Conservation (phyloP, 2,797 vertebrate genomes). For the Labroides dimidiatus region DNA sequence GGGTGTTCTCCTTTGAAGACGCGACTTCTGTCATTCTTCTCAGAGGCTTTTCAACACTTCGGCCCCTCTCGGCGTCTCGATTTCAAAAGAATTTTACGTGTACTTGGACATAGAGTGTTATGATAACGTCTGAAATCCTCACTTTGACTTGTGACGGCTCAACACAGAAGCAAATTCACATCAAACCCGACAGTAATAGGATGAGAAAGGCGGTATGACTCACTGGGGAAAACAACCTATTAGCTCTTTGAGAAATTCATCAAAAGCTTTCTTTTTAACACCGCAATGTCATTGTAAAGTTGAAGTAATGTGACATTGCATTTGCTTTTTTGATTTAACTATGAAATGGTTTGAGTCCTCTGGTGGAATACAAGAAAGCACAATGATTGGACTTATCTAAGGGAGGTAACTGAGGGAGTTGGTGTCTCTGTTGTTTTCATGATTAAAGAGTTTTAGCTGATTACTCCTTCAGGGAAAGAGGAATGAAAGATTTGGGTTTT, state of each 20-base stretch:
- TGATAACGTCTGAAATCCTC: constrained; percentile 49
- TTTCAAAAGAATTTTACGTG: constrained; percentile 33
- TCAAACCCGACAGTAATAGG: constrained; percentile 51
- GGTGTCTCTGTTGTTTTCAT: constrained; percentile 43
- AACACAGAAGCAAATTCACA: constrained; percentile 39
- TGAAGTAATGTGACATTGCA: constrained; percentile 60
- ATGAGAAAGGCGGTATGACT: constrained; percentile 28
- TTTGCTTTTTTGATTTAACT: constrained; percentile 63
- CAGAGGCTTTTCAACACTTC: constrained; percentile 25
- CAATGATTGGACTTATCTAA: constrained; percentile 55
- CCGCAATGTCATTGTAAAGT: constrained; percentile 62
- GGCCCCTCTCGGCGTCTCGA: constrained; percentile 10
- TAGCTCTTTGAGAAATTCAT: constrained; percentile 71
- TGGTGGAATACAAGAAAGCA: constrained; percentile 52
- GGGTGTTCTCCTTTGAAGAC: constrained; percentile 44
- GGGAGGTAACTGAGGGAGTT: constrained; percentile 44
- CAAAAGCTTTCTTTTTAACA: constrained; percentile 59
- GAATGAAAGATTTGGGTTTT: constrained; percentile 20
- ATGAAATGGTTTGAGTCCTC: constrained; percentile 56
- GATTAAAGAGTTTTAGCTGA: constrained; percentile 62
- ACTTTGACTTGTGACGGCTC: constrained; percentile 43
- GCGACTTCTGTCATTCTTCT: constrained; percentile 47
- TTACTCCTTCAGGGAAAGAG: constrained; percentile 23
- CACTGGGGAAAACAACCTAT: constrained; percentile 69
- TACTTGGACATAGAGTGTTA: constrained; percentile 38